Evolutionary conservation across 2,113 vertebrate species (phyloP).

Genomic region (Tupaia tana): DNA sequence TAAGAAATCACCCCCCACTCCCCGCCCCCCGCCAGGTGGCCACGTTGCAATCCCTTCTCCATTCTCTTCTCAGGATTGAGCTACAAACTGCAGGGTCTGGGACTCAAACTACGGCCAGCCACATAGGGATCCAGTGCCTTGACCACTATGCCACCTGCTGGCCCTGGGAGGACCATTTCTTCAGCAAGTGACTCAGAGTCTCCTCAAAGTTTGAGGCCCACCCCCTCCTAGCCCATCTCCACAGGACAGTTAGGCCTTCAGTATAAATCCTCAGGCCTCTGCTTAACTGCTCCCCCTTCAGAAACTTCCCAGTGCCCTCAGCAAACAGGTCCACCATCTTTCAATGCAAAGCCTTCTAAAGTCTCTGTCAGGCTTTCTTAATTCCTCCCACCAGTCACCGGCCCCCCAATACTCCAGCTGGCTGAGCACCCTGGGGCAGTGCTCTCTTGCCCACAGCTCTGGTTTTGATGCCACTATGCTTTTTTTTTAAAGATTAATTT

Average conservation of each 20-base stretch:
- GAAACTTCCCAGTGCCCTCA: not conserved
- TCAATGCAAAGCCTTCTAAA: not conserved
- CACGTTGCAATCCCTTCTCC: no score
- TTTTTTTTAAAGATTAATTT: not conserved
- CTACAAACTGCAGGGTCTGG: no score
- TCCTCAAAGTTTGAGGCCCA: not conserved
- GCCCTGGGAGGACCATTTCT: not conserved
- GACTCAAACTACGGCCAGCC: no score
- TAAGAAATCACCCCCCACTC: no score
- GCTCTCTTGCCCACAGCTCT: not conserved
- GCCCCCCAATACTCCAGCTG: not conserved
- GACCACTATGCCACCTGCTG: no score
- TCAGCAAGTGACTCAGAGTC: not conserved
- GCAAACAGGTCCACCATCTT: not conserved
- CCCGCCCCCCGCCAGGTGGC: no score
- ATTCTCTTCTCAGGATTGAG: no score
- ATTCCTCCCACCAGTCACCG: not conserved
- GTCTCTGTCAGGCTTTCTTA: not conserved
- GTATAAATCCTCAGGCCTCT: not conserved
- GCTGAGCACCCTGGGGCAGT: not conserved
- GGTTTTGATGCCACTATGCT: not conserved
- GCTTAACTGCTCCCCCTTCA: not conserved
- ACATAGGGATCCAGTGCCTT: no score
- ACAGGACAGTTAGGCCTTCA: not conserved
- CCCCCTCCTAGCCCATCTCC: not conserved